These are phyloP conservation scores for Escarpia spicata DNA, from an alignment of 2,888 invertebrate species.

Conservation along the genomic window DNA sequence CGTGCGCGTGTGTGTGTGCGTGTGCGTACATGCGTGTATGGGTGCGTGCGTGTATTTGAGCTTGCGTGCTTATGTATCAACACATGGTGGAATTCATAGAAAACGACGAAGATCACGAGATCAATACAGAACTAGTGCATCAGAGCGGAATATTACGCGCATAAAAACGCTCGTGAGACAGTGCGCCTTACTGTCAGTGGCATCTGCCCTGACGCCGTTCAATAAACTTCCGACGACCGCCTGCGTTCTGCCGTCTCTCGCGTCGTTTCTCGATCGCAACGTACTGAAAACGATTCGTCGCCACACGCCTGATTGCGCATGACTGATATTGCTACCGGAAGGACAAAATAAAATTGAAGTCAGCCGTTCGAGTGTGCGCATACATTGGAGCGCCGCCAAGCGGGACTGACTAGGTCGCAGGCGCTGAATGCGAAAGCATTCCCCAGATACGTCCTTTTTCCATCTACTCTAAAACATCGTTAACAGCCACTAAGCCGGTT, in stretches of 20 bases:
- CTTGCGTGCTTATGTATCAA: background rate
- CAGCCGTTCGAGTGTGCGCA: background rate
- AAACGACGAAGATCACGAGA: background rate
- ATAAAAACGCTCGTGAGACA: background rate
- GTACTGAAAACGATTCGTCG: background rate
- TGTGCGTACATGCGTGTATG: background rate
- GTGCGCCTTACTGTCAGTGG: background rate
- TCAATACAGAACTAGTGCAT: background rate
- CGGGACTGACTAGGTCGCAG: background rate
- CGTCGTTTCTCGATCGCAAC: background rate
- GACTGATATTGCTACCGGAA: background rate
- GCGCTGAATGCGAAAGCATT: background rate
- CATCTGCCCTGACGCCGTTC: background rate
- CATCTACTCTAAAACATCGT: background rate
- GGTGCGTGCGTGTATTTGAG: background rate
- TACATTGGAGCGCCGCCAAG: background rate
- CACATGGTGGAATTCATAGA: background rate
- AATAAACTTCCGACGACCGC: background rate
- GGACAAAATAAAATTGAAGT: conserved; percentile 10
- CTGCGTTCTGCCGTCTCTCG: background rate
- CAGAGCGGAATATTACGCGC: background rate
- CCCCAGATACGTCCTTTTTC: background rate
- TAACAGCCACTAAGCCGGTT: background rate
- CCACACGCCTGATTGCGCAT: background rate
- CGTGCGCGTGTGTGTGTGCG: background rate